A percentile compares a stretch with the other conserved stretches of the same genome.
These are phyloP conservation scores for Plecotus auritus DNA, from an alignment of 2,113 vertebrate species.

Conservation along the genomic window DNA sequence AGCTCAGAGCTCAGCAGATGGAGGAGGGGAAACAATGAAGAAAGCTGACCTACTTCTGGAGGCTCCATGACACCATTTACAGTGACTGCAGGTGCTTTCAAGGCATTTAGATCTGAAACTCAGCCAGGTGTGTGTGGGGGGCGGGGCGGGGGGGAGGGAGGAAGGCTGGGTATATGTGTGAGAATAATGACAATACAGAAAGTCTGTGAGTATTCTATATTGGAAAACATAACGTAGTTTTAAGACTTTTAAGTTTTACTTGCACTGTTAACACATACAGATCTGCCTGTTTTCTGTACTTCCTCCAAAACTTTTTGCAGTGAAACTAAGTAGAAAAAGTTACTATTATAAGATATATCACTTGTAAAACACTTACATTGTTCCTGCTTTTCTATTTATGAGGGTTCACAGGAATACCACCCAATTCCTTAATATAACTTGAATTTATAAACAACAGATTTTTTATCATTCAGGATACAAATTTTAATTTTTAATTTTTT, in stretches of 20 bases:
- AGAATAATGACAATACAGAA: background rate
- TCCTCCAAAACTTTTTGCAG: background rate
- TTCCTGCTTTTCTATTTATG: background rate
- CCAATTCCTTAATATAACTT: background rate
- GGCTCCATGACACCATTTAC: slow-evolving; percentile 21
- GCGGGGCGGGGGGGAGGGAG: too few relatives aligned
- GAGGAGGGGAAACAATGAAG: background rate
- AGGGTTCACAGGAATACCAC: background rate
- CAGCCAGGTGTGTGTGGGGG: background rate
- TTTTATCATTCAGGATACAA: background rate
- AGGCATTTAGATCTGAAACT: background rate
- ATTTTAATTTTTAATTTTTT: background rate
- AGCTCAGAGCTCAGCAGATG: background rate
- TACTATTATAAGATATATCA: background rate
- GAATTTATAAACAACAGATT: background rate
- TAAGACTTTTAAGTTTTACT: background rate
- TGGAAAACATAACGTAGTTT: background rate
- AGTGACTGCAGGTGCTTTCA: background rate
- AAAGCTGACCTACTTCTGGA: slow-evolving; percentile 58
- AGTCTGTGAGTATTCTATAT: background rate
- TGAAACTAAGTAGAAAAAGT: background rate
- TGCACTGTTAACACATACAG: background rate
- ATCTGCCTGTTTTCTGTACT: background rate
- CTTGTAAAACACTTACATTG: background rate
- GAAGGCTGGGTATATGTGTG: background rate